Evolutionary conservation across 2,888 invertebrate genomes (phyloP), one percentile per base, ranked within the genome.

Genomic region (Ornithoptera priamus): DNA sequence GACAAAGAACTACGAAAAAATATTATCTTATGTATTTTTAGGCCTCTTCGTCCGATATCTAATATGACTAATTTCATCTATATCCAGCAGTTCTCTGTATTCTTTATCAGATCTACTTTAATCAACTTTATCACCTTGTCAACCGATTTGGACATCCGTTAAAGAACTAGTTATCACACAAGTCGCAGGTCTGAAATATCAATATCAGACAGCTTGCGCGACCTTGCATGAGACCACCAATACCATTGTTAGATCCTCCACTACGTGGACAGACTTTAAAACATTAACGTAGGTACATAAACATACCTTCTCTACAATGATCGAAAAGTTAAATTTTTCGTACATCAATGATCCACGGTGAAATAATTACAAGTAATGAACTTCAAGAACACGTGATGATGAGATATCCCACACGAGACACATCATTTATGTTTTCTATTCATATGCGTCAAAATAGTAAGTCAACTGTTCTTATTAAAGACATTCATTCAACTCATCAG

Each of bases 351-450:
- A 58, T 46, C 46, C 18, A 24, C 22, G 22, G 24, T 39, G 42
- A 59, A 42, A 59, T 65, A 65, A 66, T 59, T 59, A 66, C 46
- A 62, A 62, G 46, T 46, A 66, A 66, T 66, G 65, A 66, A 66
- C 65, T 66, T 20, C 24, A 12, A 1, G 2, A 46, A 50, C 65
- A 59, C 59, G 65, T 66, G 65, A 58, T 46, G 59, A 46, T 66
- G 59, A 66, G 50, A 60, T 59, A 42, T n/a, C 53, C 5, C 17
- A 12, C 20, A 62, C 12, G 20, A 15, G 15, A 10, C 2, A n/a
- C 15, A 58, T 58, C 22, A 22, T 22, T n/a, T 22, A 46, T 46
- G 46, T 1, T 30, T 30, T 53, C 6, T 53, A 53, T n/a, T 18
- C n/a, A 3, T 53, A 53, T 4, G 5, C 1, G 18, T 4, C 50